Base-by-base conservation (phyloP, 2,797 vertebrate species). In the Fistularia commersonii region DNA sequence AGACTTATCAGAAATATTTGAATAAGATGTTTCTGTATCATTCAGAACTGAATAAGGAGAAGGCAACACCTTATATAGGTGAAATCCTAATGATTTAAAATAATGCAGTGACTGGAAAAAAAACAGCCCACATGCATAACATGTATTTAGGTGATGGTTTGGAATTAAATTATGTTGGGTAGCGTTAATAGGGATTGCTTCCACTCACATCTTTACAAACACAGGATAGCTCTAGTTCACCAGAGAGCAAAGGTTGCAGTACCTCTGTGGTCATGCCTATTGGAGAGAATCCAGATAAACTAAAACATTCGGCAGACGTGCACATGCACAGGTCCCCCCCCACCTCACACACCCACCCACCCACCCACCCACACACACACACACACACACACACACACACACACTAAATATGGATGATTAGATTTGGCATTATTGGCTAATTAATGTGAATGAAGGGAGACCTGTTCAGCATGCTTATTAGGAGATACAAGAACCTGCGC, bases 361-460 rank as follows among this genome's bases (percentile, higher is more conserved):
- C n/a, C n/a, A 40, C 7, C 10, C 13, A 41, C 32, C 2, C 14
- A 31, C 11, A 38, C 42, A 13, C 34, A 34, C n/a, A 45, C 32
- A 12, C n/a, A n/a, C 41, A 47, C 11, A 8, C 41, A 57, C 39
- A 11, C 37, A 34, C 52, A 57, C 12, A 37, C 54, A 48, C 49
- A 69, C 71, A 66, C 76, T 77, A 70, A 79, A 66, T 74, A 63
- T 72, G 77, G 72, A 58, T 82, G 77, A 86, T 82, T 79, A 79
- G 72, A 86, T 83, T 66, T 75, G 66, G 57, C 82, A 70, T 80
- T 76, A 82, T 75, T 34, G 58, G 62, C 66, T 83, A 79, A 85
- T 86, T 80, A 80, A 80, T 76, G 75, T 74, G 64, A 52, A 68
- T 81, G 76, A 65, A 71, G 70, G 69, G 74, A 84, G 62, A 80